These are phyloP conservation scores for Caenorhabditis briggsae DNA, from an alignment of 1,140 invertebrate species.

Conservation along the genomic window DNA sequence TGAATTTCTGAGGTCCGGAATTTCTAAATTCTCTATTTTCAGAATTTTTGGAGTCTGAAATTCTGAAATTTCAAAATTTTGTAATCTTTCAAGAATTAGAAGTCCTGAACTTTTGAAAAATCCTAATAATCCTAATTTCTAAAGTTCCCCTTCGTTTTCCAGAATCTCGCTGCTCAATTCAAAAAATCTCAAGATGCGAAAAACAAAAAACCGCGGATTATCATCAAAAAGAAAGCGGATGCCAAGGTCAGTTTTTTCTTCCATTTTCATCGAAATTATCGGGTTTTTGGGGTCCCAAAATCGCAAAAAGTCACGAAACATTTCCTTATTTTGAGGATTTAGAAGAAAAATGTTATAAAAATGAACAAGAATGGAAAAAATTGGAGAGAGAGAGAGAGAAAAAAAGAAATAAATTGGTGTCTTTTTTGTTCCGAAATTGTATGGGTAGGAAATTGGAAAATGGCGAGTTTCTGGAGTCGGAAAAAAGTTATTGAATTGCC, in stretches of 20 bases:
- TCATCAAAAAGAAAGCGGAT: conserved; percentile 73
- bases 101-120: no score
- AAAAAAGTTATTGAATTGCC: conserved; percentile 17
- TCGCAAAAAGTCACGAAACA: not conserved
- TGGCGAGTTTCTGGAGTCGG: not conserved
- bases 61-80: not conserved
- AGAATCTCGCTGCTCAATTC: conserved; percentile 65
- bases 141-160: no score
- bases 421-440: not conserved
- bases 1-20: no score
- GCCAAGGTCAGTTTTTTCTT: conserved; percentile 68
- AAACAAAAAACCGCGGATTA: conserved; percentile 70
- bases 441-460: not conserved
- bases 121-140: no score
- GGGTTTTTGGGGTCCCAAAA: not conserved
- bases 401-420: not conserved
- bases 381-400: no score
- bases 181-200: conserved; percentile 65
- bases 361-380: not conserved
- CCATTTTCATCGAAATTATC: not conserved
- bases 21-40: no score
- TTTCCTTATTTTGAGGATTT: not conserved
- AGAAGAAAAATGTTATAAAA: not conserved
- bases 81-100: no score
- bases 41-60: no score